phyloP scores from a whole-genome alignment of 92 coral and sea anemone species.

The Diadumene lineata region DNA sequence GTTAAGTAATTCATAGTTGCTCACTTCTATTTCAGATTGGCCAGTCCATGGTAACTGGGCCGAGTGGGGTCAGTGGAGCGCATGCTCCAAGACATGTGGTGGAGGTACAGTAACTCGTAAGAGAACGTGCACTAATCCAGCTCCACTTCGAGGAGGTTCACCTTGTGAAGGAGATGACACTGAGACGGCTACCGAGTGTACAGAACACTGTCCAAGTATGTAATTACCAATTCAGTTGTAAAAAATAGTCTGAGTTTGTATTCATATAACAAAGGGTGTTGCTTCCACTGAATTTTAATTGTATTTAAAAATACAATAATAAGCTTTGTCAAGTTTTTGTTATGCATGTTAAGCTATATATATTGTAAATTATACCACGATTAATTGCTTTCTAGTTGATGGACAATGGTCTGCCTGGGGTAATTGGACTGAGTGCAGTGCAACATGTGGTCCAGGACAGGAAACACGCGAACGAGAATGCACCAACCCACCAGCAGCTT shows the following conservation, averaged over 20 bases:
- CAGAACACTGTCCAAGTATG: slow-evolving; percentile 56
- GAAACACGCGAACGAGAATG: slow-evolving; percentile 57
- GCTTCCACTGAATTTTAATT: too few relatives aligned
- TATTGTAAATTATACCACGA: too few relatives aligned
- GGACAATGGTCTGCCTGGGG: slow-evolving; percentile 56
- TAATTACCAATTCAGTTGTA: too few relatives aligned
- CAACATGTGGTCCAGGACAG: slow-evolving; percentile 58
- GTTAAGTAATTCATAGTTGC: too few relatives aligned
- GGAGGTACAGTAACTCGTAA: slow-evolving; percentile 51
- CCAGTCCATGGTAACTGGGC: slow-evolving; percentile 63
- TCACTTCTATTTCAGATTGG: slow-evolving; percentile 32
- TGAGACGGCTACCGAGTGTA: slow-evolving; percentile 57
- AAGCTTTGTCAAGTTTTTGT: too few relatives aligned
- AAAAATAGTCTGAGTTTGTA: too few relatives aligned
- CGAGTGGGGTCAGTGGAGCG: slow-evolving; percentile 53
- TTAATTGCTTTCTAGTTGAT: slow-evolving; percentile 29
- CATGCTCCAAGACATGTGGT: slow-evolving; percentile 61
- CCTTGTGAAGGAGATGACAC: slow-evolving; percentile 53
- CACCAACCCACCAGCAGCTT: slow-evolving; percentile 50
- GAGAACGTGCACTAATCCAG: slow-evolving; percentile 60
- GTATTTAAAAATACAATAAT: too few relatives aligned
- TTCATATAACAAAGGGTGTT: too few relatives aligned
- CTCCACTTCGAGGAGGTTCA: slow-evolving; percentile 45
- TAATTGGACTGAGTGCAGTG: slow-evolving; percentile 55
- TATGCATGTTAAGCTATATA: too few relatives aligned